Conservation (phyloP, 2,113 vertebrate genomes). For the Sisor rabdophorus region DNA sequence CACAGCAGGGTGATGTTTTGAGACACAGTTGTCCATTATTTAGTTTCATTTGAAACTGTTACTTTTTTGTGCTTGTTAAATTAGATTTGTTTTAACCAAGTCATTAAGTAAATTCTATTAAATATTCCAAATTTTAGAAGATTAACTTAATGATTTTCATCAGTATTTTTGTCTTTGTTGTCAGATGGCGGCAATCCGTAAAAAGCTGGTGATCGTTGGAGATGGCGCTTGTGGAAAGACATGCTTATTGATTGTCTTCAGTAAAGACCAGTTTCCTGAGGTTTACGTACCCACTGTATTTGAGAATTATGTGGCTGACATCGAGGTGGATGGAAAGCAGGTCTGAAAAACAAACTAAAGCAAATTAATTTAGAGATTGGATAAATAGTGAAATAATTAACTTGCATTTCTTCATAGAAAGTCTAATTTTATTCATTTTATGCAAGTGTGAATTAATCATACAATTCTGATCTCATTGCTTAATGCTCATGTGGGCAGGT, state of each 20-base stretch:
- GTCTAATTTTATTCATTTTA: background rate
- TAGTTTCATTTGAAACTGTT: too few relatives aligned
- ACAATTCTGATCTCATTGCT: too few relatives aligned
- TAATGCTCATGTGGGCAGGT: background rate
- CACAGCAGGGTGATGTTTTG: too few relatives aligned
- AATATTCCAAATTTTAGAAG: too few relatives aligned
- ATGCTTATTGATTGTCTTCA: slow-evolving; percentile 51
- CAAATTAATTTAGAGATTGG: too few relatives aligned
- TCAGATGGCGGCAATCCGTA: slow-evolving; percentile 78
- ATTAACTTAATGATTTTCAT: too few relatives aligned
- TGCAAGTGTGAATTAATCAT: background rate
- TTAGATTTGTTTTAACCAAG: too few relatives aligned
- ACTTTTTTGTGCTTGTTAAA: too few relatives aligned
- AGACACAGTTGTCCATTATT: too few relatives aligned
- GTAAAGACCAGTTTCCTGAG: slow-evolving; percentile 58
- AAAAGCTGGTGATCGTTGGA: slow-evolving; percentile 80
- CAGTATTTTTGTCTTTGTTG: background rate
- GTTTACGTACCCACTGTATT: slow-evolving; percentile 80
- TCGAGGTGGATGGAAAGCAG: slow-evolving; percentile 79
- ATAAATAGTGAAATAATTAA: background rate
- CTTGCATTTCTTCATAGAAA: background rate
- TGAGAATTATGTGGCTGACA: slow-evolving; percentile 80
- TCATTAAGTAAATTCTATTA: too few relatives aligned
- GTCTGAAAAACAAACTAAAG: slow-evolving; percentile 48
- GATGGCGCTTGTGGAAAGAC: slow-evolving; percentile 72